Evolutionary conservation across 2,797 vertebrate genomes (phyloP), one percentile per base, ranked within the genome.

Genomic region (Falco rusticolus): DNA sequence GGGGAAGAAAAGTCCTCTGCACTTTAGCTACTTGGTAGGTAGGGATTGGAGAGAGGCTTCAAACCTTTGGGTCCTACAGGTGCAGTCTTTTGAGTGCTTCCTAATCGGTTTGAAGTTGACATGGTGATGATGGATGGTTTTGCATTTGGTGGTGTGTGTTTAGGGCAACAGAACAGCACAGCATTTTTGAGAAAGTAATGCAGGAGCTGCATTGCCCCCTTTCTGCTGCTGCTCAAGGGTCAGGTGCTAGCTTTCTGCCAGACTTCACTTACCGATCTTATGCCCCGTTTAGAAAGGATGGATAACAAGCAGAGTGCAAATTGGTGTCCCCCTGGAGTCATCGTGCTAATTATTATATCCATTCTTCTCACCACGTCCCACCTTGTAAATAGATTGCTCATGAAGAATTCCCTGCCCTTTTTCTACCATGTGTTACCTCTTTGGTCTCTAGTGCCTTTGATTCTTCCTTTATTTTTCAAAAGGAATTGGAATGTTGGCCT

Each of bases 391-490:
- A 5, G 7, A 15, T 88, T 79, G 53, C 61, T 94, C 3, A 7
- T 29, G 29, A 75, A 33, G 33, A 89, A 63, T 81, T 69, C 47
- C 41, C 28, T 91, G n/a, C 37, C 84, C 39, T 50, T 77, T 78
- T 95, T 63, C 48, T 83, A 2, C 33, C 19, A 16, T 68, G 77
- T 80, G 15, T 90, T 91, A 47, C 71, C 14, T 78, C n/a, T 63
- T 82, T 94, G 53, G 39, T 95, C 29, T 88, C 21, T 39, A n/a
- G 43, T 51, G 61, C 69, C 43, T 89, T 84, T 87, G 57, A 53
- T 77, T 90, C 51, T 92, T 79, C 53, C 48, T 70, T 71, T 95
- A 26, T 85, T 96, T 92, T 93, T 85, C 34, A 56, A 53, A 48
- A 81, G 78, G 10, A 85, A 37, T 66, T 71, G 65, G n/a, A 48